phyloP scores from a whole-genome alignment of 2,797 vertebrate species.

The Mormyrops attenuatus region DNA sequence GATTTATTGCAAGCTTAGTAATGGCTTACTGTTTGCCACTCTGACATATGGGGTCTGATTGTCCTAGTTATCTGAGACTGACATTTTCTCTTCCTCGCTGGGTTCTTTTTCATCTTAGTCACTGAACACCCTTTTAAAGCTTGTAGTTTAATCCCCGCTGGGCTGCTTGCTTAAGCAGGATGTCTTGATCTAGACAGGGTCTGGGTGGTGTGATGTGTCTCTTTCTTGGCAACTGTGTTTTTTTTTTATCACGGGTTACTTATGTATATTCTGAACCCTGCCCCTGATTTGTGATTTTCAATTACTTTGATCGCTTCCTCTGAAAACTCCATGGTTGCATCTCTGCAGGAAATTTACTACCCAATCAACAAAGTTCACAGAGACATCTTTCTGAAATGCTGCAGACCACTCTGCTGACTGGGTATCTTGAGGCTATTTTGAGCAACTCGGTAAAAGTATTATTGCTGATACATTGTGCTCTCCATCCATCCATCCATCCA shows the following conservation, averaged over 20 bases:
- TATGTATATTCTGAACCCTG: background rate
- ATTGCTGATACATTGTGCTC: background rate
- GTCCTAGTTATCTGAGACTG: background rate
- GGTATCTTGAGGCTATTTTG: background rate
- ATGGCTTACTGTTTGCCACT: conserved; percentile 1
- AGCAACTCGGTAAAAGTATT: background rate
- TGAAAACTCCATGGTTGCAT: background rate
- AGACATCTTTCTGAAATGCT: background rate
- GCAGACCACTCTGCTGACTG: background rate
- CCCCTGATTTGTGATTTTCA: background rate
- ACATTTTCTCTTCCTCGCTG: background rate
- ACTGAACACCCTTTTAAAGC: conserved; percentile 1
- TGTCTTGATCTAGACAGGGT: background rate
- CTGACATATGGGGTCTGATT: background rate
- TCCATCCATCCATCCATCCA: background rate
- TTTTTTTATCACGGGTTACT: background rate
- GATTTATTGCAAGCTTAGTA: background rate
- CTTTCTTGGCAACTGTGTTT: background rate
- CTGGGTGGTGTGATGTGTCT: background rate
- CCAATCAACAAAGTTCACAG: background rate
- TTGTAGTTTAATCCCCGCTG: background rate
- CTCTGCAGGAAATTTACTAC: background rate
- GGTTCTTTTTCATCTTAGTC: conserved; percentile 7
- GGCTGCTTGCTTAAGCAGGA: background rate
- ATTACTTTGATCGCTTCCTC: background rate